Percentiles rank a stretch among this genome's conserved stretches.
Conservation (phyloP, 2,113 vertebrate genomes). For the Globicephala melas region DNA sequence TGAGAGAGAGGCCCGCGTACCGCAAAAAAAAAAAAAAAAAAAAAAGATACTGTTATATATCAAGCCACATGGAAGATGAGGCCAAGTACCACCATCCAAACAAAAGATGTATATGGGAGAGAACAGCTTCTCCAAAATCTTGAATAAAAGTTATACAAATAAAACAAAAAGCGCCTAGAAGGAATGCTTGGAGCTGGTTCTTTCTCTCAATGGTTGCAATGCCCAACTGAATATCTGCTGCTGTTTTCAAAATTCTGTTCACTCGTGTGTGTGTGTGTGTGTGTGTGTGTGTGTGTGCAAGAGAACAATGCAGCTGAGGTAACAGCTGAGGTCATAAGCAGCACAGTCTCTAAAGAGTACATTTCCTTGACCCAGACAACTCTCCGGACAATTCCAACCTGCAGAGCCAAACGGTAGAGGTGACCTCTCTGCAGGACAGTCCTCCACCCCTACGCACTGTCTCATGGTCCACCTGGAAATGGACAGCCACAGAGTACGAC, state of each 20-base stretch:
- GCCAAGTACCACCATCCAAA: neutral
- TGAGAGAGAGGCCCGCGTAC: no score
- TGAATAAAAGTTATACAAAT: neutral
- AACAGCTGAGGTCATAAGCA: neutral
- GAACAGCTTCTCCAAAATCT: neutral
- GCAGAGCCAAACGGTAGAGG: neutral
- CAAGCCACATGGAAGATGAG: neutral
- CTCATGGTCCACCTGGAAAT: neutral
- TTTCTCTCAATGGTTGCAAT: neutral
- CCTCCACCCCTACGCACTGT: neutral
- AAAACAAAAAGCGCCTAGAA: neutral
- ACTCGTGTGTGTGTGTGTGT: accelerated
- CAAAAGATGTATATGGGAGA: neutral
- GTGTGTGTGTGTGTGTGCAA: accelerated
- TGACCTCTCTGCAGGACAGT: neutral
- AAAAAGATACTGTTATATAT: neutral
- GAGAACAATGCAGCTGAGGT: no score
- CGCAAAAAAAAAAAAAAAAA: no score
- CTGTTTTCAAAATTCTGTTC: neutral
- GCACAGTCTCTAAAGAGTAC: neutral
- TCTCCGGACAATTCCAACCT: neutral
- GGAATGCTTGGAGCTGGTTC: neutral
- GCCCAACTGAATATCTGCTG: neutral
- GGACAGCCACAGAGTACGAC: neutral
- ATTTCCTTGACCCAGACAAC: neutral